Percentiles rank a stretch among this genome's conserved stretches.
phyloP scores from a whole-genome alignment of 2,888 invertebrate genomes.

The Malachius bipustulatus region DNA sequence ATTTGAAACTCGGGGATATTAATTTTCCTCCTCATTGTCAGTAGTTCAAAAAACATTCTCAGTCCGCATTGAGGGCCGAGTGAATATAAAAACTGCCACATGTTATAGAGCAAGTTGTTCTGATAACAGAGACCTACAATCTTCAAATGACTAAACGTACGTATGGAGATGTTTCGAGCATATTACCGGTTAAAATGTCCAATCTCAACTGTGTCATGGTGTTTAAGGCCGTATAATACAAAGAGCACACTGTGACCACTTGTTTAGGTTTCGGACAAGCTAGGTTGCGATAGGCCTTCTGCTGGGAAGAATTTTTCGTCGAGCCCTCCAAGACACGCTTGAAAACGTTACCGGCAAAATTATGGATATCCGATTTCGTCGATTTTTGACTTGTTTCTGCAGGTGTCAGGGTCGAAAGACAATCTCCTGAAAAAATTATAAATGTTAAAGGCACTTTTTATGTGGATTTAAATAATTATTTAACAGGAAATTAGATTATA shows the following conservation, averaged over 20 bases:
- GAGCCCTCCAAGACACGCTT: conserved; percentile 49
- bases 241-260: conserved; percentile 75
- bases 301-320: conserved; percentile 47
- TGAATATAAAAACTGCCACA: conserved; percentile 85
- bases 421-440: conserved; percentile 36
- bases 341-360: conserved; percentile 39
- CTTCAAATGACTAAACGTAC: not conserved
- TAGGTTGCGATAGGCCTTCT: conserved; percentile 59
- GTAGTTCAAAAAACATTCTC: conserved; percentile 75
- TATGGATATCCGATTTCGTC: no score
- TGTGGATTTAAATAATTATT: no score
- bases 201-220: conserved; percentile 83
- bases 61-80: conserved; percentile 82
- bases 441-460: no score
- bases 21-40: conserved; percentile 67
- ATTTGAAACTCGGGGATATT: conserved; percentile 85
- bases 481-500: no score
- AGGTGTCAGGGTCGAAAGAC: conserved; percentile 38
- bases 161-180: not conserved
- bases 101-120: conserved; percentile 74
- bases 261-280: conserved; percentile 72
- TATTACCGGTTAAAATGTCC: conserved; percentile 79
- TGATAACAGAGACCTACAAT: conserved; percentile 80
- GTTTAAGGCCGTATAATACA: conserved; percentile 83
- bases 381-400: no score